Conservation (phyloP, 1,140 invertebrate species). For the Aporrectodea caliginosa region DNA sequence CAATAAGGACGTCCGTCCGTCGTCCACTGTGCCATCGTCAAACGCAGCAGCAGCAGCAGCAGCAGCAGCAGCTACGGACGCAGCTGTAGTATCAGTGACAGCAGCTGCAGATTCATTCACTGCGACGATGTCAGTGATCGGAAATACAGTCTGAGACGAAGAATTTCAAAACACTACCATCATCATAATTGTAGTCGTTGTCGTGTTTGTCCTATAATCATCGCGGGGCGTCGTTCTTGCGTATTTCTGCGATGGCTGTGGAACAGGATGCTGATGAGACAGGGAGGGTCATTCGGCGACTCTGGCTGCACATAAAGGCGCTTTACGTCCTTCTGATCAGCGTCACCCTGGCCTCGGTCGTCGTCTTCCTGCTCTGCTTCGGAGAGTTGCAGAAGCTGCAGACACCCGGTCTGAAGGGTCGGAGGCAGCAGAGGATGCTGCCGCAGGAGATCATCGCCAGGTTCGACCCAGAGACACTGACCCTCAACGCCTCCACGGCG, state of each 20-base stretch:
- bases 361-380: not conserved
- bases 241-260: no score
- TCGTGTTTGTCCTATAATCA: no score
- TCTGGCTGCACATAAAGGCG: not conserved
- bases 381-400: not conserved
- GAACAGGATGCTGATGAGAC: no score
- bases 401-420: not conserved
- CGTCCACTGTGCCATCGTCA: not conserved
- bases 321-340: not conserved
- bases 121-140: no score
- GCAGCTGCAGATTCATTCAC: no score
- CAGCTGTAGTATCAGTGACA: no score
- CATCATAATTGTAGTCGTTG: no score
- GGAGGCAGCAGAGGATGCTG: not conserved
- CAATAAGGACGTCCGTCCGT: no score
- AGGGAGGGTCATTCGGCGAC: no score
- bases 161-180: no score
- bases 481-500: not conserved
- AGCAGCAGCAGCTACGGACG: not conserved
- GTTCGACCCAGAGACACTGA: not conserved
- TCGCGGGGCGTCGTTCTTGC: no score
- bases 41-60: not conserved
- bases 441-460: not conserved
- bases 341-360: not conserved
- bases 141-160: no score